Conservation (phyloP, 2,113 vertebrate species). For the Chunga burmeisteri region DNA sequence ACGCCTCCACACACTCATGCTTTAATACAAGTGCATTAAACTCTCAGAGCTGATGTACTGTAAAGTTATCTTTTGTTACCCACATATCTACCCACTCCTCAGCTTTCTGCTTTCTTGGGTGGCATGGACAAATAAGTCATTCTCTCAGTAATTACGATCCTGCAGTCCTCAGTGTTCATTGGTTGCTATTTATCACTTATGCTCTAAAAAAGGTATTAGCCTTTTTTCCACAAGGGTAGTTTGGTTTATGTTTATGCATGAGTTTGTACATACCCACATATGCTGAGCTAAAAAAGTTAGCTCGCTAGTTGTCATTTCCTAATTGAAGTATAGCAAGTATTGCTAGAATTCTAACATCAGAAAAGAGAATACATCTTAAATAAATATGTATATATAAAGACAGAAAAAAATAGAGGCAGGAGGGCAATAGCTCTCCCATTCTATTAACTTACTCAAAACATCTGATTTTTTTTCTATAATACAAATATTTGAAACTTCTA, state of each 20-base stretch:
- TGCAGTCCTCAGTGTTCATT: background rate
- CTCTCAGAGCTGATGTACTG: slow-evolving; percentile 30
- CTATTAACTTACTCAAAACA: background rate
- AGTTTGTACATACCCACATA: slow-evolving; percentile 5
- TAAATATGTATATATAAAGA: background rate
- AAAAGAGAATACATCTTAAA: background rate
- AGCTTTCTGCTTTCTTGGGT: slow-evolving; percentile 14
- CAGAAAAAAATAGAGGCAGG: background rate
- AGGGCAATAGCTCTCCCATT: background rate
- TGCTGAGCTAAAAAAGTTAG: slow-evolving; percentile 50
- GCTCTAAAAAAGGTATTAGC: slow-evolving; percentile 15
- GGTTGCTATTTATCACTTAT: slow-evolving; percentile 7
- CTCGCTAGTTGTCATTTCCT: background rate
- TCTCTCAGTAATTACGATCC: background rate
- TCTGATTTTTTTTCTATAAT: background rate
- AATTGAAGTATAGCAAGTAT: background rate
- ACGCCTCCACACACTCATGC: slow-evolving; percentile 5
- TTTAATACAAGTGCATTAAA: slow-evolving; percentile 32
- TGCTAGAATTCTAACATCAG: background rate
- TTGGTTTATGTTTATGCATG: slow-evolving; percentile 51
- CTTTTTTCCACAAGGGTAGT: background rate
- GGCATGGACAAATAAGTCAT: background rate
- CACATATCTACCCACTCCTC: slow-evolving; percentile 6
- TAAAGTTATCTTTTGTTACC: slow-evolving; percentile 49
- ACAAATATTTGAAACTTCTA: background rate